Base-by-base conservation (phyloP, 2,888 invertebrate species). In the Synergus laeviventris region DNA sequence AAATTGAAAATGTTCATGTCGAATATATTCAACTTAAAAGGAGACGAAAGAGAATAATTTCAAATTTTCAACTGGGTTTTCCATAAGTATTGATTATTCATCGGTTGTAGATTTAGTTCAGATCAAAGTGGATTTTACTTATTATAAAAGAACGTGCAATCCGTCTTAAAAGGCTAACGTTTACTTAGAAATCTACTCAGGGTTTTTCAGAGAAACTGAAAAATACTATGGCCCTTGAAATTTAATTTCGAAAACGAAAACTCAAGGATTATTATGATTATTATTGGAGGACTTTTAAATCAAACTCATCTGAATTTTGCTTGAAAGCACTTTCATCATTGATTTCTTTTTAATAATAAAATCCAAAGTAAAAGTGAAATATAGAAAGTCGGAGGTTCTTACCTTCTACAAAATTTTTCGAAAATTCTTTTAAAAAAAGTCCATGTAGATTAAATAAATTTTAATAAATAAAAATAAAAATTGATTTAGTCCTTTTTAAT, bases 221-320 rank as follows among this genome's bases (percentile, higher is more conserved):
- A 60, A 60, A 60, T 24, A 59, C 18, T 18, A 21, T 59, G 11
- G 31, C 31, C 60, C 36, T 60, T 36, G 31, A 60, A 60, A 60
- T 59, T 59, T 59, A 21, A 59, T 59, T 59, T 59, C 21, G 60
- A 21, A 60, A 60, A 60, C 24, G 36, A 31, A 31, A 31, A 31
- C 31, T 31, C n/a, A n/a, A n/a, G n/a, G 31, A 7, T 31, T 31
- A 5, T 31, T 31, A 31, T 5, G 31, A 5, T 5, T 31, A 31
- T 31, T 31, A 0, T 5, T 31, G 31, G 31, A 31, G 2, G 45
- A 45, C 45, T 16, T 16, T 45, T 16, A 45, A 45, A 45, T 45
- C 1, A 16, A 45, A 45, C 16, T 16, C 16, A 16, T 45, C 45
- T 45, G n/a, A 45, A n/a, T 16, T 45, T 45, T 1, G 8, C n/a